Base-by-base conservation (phyloP, 2,113 vertebrate genomes). In the Lepisosteus oculatus region DNA sequence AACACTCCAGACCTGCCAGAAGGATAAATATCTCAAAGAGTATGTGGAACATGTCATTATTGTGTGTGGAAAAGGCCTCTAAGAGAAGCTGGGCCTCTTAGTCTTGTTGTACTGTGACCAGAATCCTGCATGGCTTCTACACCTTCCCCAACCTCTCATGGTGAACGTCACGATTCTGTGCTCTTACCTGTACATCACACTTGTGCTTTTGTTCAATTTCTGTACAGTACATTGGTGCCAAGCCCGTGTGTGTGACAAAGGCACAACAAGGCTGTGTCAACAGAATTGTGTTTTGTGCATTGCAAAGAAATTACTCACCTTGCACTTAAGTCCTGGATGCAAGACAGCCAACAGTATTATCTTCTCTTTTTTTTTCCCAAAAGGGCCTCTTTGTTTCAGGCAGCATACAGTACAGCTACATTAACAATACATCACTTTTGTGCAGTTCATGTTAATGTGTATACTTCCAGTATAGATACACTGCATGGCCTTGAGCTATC, bases 251-350 rank as follows among this genome's bases (percentile, higher is more conserved):
- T 84, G 67, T 74, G 75, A 72, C 67, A 74, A 78, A 76, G 79
- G 78, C 77, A 70, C 71, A 76, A 85, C 77, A 71, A 68, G 44
- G 56, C 14, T 65, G 73, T 43, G 29, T 9, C 11, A 14, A 68
- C 8, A 42, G 57, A 12, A 17, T 15, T 12, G 17, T 78, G 68
- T 76, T 86, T 86, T 63, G 68, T 81, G 85, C 84, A 88, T 91
- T 90, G 90, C 86, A 84, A 77, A 84, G 85, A 86, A 81, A 88
- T 84, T 84, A 87, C 83, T 86, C 83, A 84, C 88, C 86, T 91
- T 90, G 91, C 90, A 90, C 90, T 91, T 90, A 89, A 91, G 79
- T 13, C 83, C 85, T 14, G 9, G 67, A 51, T 51, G 72, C 56
- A 67, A 85, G 29, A 29, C 29, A 29, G 29, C 29, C 29, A 29